Conservation (phyloP, 2,797 vertebrate species). For the Muscicapa striata region DNA sequence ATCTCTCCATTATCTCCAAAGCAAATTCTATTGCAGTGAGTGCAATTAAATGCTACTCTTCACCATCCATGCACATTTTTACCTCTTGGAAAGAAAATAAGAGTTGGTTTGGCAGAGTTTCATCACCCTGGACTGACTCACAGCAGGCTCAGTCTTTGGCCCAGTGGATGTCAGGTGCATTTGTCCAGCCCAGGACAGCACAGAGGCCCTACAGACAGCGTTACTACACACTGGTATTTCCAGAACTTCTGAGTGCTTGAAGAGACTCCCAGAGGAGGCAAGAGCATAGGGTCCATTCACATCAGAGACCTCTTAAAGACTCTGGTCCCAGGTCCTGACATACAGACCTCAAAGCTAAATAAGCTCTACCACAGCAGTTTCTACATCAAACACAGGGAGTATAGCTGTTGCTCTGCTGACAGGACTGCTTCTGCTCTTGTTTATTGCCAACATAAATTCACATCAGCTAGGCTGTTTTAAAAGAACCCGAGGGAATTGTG, state of each 20-base stretch:
- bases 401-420: background rate
- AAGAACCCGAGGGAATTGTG: background rate
- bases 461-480: background rate
- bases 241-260: background rate
- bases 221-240: background rate
- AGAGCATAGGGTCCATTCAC: background rate
- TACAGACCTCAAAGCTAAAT: background rate
- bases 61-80: background rate
- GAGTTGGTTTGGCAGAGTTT: background rate
- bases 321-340: background rate
- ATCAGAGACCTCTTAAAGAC: background rate
- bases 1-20: background rate
- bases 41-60: background rate
- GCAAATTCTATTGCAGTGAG: accelerated
- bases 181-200: background rate
- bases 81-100: background rate
- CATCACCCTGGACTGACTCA: background rate
- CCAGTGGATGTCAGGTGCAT: background rate
- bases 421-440: background rate
- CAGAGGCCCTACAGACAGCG: background rate
- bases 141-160: background rate
- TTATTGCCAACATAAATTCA: slow-evolving; percentile 13
- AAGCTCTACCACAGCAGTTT: background rate
- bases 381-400: background rate
- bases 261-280: background rate